Conservation (phyloP, 2,113 vertebrate genomes). For the Clupea harengus region DNA sequence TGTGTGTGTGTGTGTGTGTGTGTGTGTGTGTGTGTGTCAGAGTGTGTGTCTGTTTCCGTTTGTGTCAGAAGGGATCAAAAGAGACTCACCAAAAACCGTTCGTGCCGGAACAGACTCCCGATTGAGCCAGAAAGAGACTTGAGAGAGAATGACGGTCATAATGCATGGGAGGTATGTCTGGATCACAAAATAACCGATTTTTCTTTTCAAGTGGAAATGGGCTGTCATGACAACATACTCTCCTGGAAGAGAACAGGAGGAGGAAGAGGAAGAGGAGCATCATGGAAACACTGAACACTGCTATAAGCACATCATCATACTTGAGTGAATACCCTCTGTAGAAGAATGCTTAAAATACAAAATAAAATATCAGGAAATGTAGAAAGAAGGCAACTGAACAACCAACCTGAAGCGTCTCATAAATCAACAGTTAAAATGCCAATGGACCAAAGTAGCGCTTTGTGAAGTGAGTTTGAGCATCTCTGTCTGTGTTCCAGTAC, state of each 20-base stretch:
- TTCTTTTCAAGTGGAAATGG: constrained; percentile 97
- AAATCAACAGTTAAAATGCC: neutral
- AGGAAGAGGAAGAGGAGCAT: constrained; percentile 27
- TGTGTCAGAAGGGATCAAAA: constrained; percentile 20
- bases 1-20: neutral
- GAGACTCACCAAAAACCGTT: constrained; percentile 92
- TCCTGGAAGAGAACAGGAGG: constrained; percentile 68
- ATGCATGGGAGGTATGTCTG: constrained; percentile 99
- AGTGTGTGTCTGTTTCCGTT: neutral
- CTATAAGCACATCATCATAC: neutral
- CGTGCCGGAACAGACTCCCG: constrained; percentile 95
- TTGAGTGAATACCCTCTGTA: constrained; percentile 20
- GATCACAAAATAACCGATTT: constrained; percentile 99
- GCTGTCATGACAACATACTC: constrained; percentile 99
- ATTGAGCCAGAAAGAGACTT: constrained; percentile 99
- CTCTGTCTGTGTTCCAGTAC: no score
- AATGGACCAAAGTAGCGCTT: neutral
- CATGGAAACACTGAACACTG: no score
- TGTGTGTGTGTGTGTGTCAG: neutral
- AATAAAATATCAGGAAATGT: neutral
- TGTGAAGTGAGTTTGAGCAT: no score
- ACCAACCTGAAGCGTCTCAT: neutral
- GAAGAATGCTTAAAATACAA: constrained; percentile 38
- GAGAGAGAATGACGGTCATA: constrained; percentile 98
- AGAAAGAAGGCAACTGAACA: neutral